A percentile compares a stretch with the other conserved stretches of the same genome.
phyloP scores from a whole-genome alignment of 2,797 vertebrate species.

The Natrix natrix region DNA sequence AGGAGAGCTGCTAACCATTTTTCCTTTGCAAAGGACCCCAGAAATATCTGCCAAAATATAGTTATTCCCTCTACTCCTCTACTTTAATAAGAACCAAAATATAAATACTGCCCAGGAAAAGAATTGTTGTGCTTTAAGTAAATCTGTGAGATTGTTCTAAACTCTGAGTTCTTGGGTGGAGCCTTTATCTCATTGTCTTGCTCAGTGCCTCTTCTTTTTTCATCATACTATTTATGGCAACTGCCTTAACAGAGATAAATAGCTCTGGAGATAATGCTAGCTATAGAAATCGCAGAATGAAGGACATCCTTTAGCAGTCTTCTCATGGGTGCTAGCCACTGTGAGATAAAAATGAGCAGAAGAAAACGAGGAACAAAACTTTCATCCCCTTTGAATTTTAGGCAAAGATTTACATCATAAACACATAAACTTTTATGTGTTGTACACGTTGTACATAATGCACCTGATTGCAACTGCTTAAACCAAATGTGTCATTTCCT shows the following conservation, averaged over 20 bases:
- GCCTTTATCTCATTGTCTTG: conserved; percentile 77
- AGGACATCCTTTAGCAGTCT: conserved; percentile 39
- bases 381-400: neutral
- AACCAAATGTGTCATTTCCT: neutral
- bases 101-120: conserved; percentile 72
- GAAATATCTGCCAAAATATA: conserved; percentile 5
- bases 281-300: conserved; percentile 49
- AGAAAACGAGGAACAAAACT: neutral
- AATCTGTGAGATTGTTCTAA: conserved; percentile 74
- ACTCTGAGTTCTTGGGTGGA: conserved; percentile 74
- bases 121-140: conserved; percentile 75
- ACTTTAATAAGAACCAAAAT: conserved; percentile 66
- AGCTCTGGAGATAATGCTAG: conserved; percentile 67
- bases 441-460: neutral
- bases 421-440: neutral
- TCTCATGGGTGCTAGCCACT: conserved; percentile 1
- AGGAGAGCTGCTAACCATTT: neutral
- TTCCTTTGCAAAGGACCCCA: conserved; percentile 1
- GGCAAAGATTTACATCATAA: neutral
- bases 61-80: conserved; percentile 43
- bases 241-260: conserved; percentile 75
- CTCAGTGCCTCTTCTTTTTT: conserved; percentile 71
- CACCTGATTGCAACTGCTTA: neutral
- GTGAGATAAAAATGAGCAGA: neutral
- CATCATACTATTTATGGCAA: conserved; percentile 78